Evolutionary conservation across 2,888 invertebrate genomes (phyloP).

Genomic region (Pterostichus madidus): DNA sequence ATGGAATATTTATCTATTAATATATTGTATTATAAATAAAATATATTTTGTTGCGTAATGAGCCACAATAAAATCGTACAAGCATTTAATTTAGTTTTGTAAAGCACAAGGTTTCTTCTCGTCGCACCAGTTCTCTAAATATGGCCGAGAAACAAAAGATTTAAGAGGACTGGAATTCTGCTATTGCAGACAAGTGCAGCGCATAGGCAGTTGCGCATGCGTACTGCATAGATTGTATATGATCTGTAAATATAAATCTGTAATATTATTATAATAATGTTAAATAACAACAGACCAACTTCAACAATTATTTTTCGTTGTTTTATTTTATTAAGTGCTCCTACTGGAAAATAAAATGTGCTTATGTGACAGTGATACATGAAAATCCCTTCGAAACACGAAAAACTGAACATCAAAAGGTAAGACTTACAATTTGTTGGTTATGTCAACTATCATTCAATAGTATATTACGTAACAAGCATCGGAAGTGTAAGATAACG

Average conservation of each 20-base stretch:
- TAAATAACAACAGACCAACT: conserved; percentile 74
- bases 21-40: conserved; percentile 39
- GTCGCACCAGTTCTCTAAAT: conserved; percentile 45
- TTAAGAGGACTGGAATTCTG: conserved; percentile 27
- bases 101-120: conserved; percentile 37
- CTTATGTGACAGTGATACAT: not conserved
- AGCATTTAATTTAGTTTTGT: conserved; percentile 51
- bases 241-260: conserved; percentile 75
- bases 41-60: conserved; percentile 34
- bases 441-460: not conserved
- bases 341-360: not conserved
- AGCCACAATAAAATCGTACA: conserved; percentile 47
- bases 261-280: conserved; percentile 76
- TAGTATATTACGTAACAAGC: too few relatives aligned
- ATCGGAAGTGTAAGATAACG: too few relatives aligned
- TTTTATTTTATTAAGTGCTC: conserved; percentile 68
- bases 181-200: conserved; percentile 11
- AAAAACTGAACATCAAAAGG: not conserved
- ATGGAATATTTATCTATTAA: conserved; percentile 55
- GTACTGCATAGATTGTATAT: conserved; percentile 73
- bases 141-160: conserved; percentile 32
- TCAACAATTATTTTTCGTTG: conserved; percentile 69
- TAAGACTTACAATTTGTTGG: conserved; percentile 9
- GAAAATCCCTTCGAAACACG: not conserved
- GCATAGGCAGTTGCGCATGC: conserved; percentile 55